Base-by-base conservation (phyloP, 2,888 invertebrate species). In the Ommatoiulus sabulosus region DNA sequence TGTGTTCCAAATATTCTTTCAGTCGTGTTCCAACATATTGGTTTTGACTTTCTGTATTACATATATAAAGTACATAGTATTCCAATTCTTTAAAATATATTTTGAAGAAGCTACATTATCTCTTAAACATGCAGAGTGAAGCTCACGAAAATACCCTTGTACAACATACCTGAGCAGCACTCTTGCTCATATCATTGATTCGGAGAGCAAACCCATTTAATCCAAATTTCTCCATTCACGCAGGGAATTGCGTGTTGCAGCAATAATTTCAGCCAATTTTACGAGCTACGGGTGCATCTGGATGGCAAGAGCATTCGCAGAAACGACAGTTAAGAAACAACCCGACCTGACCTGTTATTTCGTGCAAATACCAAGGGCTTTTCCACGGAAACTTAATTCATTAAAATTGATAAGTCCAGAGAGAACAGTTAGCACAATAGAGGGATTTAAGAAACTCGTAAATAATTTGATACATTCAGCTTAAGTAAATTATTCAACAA, bases 181-280 rank as follows among this genome's bases (percentile, higher is more conserved):
- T 35, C 35, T 35, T 35, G 35, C 35, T 35, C 35, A 0, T 35
- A 35, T 35, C 35, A 35, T 35, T 35, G 35, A 35, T 35, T 35
- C 35, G 35, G 35, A 35, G 46, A 35, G 46, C 46, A 46, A 46
- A 46, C n/a, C 35, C 35, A 35, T 35, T 35, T 35, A 35, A 63
- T n/a, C 17, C 63, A 63, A 35, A 35, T 35, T 35, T 63, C n/a
- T 63, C 52, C 4, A 63, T 63, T 63, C 20, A 63, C 4, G 63
- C 63, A 63, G 20, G 63, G 63, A 63, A 63, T 63, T 63, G n/a
- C 15, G 57, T 15, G 15, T 57, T 57, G 57, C 63, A 63, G 63
- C 63, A 63, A 63, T 63, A 63, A 63, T 63, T 63, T 63, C n/a
- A n/a, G n/a, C 63, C 63, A 63, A 63, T 63, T 63, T 63, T 63